These are phyloP conservation scores for Thamnophis elegans DNA, from an alignment of 2,797 vertebrate species.

Conservation along the genomic window DNA sequence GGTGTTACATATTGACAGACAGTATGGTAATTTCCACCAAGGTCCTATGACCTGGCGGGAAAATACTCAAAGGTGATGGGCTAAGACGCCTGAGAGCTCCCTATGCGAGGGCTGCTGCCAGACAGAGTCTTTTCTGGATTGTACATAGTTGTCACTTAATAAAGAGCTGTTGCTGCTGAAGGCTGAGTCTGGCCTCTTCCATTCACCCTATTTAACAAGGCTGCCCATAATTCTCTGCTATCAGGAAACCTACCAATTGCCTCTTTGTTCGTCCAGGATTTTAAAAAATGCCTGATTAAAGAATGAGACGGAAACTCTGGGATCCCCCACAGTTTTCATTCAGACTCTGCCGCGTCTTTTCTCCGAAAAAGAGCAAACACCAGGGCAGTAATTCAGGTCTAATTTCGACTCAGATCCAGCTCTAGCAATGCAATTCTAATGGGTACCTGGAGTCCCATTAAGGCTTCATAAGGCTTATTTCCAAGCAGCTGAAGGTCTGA, in stretches of 20 bases:
- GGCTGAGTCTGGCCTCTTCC: too few relatives aligned
- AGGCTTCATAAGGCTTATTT: not conserved
- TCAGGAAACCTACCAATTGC: not conserved
- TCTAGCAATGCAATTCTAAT: not conserved
- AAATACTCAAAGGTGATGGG: too few relatives aligned
- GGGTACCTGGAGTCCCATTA: not conserved
- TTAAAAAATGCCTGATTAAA: not conserved
- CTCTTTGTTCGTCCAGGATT: not conserved
- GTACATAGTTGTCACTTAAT: too few relatives aligned
- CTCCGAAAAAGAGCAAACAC: not conserved
- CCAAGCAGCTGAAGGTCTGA: not conserved
- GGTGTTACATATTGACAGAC: too few relatives aligned
- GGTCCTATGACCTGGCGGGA: too few relatives aligned
- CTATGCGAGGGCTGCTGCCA: too few relatives aligned
- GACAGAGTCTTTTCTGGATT: too few relatives aligned
- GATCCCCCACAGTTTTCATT: not conserved
- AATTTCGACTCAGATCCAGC: not conserved
- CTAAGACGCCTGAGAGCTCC: too few relatives aligned
- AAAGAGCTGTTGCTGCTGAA: too few relatives aligned
- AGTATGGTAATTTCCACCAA: too few relatives aligned
- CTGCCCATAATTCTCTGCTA: not conserved
- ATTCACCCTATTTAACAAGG: not conserved
- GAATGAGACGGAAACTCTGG: not conserved
- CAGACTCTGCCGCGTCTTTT: not conserved
- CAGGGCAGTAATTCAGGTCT: not conserved